phyloP scores from a whole-genome alignment of 2,113 vertebrate genomes.

The Brevimyrus niger region DNA sequence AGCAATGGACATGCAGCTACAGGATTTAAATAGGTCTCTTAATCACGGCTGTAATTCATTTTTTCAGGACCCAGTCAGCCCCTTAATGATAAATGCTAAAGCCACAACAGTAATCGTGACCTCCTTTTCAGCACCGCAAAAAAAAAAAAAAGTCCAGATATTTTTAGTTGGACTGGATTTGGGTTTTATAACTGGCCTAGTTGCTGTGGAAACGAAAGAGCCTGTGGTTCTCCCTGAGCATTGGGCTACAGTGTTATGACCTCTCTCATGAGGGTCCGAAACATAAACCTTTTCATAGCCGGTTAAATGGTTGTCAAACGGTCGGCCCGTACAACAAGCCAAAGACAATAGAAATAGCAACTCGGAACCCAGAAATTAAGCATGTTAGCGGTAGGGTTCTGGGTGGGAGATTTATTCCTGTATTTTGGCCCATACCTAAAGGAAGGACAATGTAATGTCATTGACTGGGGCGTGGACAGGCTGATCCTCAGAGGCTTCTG shows the following conservation, averaged over 20 bases:
- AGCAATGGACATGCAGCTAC: slow-evolving; percentile 42
- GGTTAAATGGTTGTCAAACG: slow-evolving; percentile 33
- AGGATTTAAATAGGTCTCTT: slow-evolving; percentile 63
- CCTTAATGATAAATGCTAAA: slow-evolving; percentile 70
- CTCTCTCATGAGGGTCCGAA: slow-evolving; percentile 40
- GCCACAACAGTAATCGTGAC: slow-evolving; percentile 64
- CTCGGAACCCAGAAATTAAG: slow-evolving; percentile 30
- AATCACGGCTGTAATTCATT: slow-evolving; percentile 64
- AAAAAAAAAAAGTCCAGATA: slow-evolving; percentile 44
- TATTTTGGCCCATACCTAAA: slow-evolving; percentile 52
- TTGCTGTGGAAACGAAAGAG: slow-evolving; percentile 40
- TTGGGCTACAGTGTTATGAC: slow-evolving; percentile 37
- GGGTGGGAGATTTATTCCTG: slow-evolving; percentile 36
- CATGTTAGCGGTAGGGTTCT: slow-evolving; percentile 34
- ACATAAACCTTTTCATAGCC: slow-evolving; percentile 35
- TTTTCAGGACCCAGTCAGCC: slow-evolving; percentile 61
- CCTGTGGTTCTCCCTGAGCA: slow-evolving; percentile 34
- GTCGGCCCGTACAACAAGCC: slow-evolving; percentile 31
- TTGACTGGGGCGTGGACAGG: slow-evolving; percentile 60
- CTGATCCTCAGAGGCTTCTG: slow-evolving; percentile 66
- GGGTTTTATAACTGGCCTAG: slow-evolving; percentile 48
- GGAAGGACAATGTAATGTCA: slow-evolving; percentile 76
- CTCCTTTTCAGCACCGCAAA: slow-evolving; percentile 67
- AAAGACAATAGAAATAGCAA: slow-evolving; percentile 39
- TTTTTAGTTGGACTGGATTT: slow-evolving; percentile 53